Percentiles rank a stretch among this genome's conserved stretches.
Evolutionary conservation across 2,113 vertebrate genomes (phyloP).

Genomic region (Eulemur macaco): DNA sequence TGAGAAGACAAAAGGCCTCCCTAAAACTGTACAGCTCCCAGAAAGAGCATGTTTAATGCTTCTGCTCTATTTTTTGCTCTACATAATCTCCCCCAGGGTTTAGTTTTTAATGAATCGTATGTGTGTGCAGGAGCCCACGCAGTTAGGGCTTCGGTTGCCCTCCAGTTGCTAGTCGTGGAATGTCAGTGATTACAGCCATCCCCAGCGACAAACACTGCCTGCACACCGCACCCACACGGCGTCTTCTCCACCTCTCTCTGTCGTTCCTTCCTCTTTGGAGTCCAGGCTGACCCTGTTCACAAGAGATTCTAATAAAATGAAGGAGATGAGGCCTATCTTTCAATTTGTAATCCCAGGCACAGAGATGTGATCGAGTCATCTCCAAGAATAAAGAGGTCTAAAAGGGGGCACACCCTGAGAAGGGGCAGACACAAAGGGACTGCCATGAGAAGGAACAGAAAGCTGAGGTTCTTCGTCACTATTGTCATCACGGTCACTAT

Average conservation of each 20-base stretch:
- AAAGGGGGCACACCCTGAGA: not conserved
- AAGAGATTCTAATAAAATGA: not conserved
- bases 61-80: not conserved
- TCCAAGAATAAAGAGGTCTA: not conserved
- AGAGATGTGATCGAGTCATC: not conserved
- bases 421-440: not conserved
- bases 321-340: not conserved
- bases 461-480: not conserved
- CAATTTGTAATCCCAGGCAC: not conserved
- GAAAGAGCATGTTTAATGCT: not conserved
- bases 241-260: not conserved
- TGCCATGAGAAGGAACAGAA: not conserved
- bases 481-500: not conserved
- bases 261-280: not conserved
- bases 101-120: not conserved
- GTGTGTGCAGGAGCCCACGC: not conserved
- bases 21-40: not conserved
- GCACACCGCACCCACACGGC: not conserved
- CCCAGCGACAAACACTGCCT: not conserved
- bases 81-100: not conserved
- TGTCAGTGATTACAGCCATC: rapidly evolving
- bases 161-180: not conserved
- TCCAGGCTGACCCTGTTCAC: not conserved
- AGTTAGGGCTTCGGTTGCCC: not conserved
- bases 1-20: not conserved